Conservation (phyloP, 2,888 invertebrate species). For the Agrilus mali region DNA sequence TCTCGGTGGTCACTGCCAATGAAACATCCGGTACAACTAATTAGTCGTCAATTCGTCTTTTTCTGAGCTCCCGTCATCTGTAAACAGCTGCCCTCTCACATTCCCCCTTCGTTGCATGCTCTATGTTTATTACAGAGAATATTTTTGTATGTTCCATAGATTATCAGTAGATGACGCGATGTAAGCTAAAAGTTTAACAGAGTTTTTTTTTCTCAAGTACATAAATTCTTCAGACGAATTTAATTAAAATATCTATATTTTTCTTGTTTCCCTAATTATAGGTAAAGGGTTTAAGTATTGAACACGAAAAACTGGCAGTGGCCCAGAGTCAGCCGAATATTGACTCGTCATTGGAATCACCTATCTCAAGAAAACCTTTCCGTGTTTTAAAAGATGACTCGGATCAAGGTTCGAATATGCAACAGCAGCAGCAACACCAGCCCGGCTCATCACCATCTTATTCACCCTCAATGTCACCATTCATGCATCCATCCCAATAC, state of each 20-base stretch:
- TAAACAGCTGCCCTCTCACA: neutral
- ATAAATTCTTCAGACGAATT: too few relatives aligned
- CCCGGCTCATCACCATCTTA: slow-evolving; percentile 34
- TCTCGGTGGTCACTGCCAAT: too few relatives aligned
- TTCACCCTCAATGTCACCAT: slow-evolving; percentile 37
- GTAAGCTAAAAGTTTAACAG: too few relatives aligned
- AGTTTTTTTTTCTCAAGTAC: too few relatives aligned
- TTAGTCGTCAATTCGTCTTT: too few relatives aligned
- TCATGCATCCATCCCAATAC: slow-evolving; percentile 33
- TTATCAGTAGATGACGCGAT: too few relatives aligned
- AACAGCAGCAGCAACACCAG: slow-evolving; percentile 20
- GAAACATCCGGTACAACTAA: too few relatives aligned
- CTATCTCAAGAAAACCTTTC: slow-evolving; percentile 25
- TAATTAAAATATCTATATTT: too few relatives aligned
- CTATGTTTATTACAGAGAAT: too few relatives aligned
- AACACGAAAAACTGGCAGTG: slow-evolving; percentile 54
- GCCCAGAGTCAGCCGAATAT: slow-evolving; percentile 39
- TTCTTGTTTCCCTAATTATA: slow-evolving; percentile 22
- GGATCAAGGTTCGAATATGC: slow-evolving; percentile 16
- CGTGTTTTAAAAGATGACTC: slow-evolving; percentile 24
- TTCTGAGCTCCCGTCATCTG: too few relatives aligned
- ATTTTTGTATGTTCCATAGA: too few relatives aligned
- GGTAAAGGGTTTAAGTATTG: slow-evolving; percentile 68
- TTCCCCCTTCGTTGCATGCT: neutral
- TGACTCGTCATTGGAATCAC: slow-evolving; percentile 35